Percentiles rank a stretch among this genome's conserved stretches.
Evolutionary conservation across 2,113 vertebrate genomes (phyloP).

Genomic region (Rhadina sibilatrix): DNA sequence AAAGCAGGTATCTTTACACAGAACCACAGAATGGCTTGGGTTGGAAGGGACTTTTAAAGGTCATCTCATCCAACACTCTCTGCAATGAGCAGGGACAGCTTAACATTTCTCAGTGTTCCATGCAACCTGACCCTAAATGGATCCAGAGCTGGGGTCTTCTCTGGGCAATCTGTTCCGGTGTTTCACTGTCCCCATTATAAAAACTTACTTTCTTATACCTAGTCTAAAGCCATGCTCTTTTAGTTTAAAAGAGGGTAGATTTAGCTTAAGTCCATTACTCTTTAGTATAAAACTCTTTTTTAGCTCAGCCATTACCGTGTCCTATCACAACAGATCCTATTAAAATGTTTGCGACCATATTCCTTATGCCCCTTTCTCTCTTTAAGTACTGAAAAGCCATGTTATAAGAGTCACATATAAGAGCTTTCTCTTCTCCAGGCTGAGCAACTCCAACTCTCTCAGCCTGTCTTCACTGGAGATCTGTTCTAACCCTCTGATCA

Average conservation of each 20-base stretch:
- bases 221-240: not conserved
- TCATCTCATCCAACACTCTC: not conserved
- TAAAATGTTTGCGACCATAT: not conserved
- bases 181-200: not conserved
- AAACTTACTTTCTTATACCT: not conserved
- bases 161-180: not conserved
- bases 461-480: not conserved
- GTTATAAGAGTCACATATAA: not conserved
- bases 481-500: not conserved
- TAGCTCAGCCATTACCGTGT: not conserved
- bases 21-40: not conserved
- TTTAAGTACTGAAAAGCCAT: not conserved
- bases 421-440: not conserved
- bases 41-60: not conserved
- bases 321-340: not conserved
- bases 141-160: not conserved
- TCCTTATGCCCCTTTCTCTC: accelerated
- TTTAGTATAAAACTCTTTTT: not conserved
- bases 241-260: not conserved
- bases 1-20: not conserved
- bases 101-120: not conserved
- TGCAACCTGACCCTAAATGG: not conserved
- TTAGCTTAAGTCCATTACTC: not conserved
- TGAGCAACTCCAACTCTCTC: not conserved
- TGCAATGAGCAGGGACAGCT: not conserved